These are phyloP conservation scores for Oxystoma pomonae DNA, from an alignment of 2,888 invertebrate genomes.

Conservation along the genomic window DNA sequence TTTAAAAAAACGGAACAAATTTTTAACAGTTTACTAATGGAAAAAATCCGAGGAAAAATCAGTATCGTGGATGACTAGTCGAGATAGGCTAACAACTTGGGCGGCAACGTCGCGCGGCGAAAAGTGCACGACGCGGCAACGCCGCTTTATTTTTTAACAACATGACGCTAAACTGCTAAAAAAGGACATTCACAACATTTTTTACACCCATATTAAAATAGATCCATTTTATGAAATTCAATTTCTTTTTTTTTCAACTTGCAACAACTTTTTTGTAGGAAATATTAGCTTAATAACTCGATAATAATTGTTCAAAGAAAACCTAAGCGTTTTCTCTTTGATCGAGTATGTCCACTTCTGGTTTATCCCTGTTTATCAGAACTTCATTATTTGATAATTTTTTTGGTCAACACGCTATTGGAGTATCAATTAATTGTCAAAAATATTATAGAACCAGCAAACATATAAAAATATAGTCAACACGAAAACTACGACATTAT, in stretches of 20 bases:
- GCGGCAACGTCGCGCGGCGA: background rate
- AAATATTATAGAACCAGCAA: background rate
- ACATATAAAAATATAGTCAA: background rate
- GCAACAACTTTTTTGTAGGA: constrained; percentile 49
- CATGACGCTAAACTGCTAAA: constrained; percentile 47
- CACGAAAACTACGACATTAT: background rate
- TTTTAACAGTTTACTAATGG: background rate
- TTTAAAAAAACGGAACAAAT: too few relatives aligned
- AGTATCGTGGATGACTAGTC: background rate
- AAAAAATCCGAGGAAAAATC: background rate
- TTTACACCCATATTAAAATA: constrained; percentile 50
- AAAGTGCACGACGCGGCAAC: constrained; percentile 35
- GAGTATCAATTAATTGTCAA: background rate
- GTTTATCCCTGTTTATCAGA: background rate
- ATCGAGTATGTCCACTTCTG: background rate
- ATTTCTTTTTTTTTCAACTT: constrained; percentile 34
- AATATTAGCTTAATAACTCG: too few relatives aligned
- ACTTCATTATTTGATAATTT: background rate
- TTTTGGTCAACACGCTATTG: background rate
- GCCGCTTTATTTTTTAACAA: constrained; percentile 48
- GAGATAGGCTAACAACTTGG: background rate
- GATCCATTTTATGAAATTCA: constrained; percentile 43
- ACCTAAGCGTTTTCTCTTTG: background rate
- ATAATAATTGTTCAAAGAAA: too few relatives aligned
- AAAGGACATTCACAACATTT: constrained; percentile 47